Conservation (phyloP, 2,113 vertebrate genomes). For the Albula glossodonta region DNA sequence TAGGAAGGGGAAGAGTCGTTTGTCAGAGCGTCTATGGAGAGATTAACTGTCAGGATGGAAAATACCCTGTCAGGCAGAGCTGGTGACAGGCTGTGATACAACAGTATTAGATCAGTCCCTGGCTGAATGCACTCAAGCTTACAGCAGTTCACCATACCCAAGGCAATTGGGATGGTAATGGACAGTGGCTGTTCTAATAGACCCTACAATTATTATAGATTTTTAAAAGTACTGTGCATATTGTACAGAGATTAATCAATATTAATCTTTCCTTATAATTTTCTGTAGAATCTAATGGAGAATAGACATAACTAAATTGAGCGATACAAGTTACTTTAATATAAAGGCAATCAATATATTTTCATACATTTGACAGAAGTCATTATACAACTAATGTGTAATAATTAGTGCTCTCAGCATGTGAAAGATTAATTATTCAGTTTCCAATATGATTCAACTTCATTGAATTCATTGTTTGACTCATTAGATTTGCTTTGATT, state of each 20-base stretch:
- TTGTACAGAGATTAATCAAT: conserved; percentile 6
- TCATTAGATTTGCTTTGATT: not conserved
- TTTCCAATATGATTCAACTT: not conserved
- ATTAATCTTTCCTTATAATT: not conserved
- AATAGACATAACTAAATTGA: not conserved
- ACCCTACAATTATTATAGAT: conserved; percentile 4
- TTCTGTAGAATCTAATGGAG: not conserved
- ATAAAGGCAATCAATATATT: not conserved
- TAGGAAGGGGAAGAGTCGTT: conserved; percentile 30
- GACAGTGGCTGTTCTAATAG: conserved; percentile 9
- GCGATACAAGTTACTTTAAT: not conserved
- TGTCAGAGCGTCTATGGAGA: conserved; percentile 44
- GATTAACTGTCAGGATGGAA: conserved; percentile 51
- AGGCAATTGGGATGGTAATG: not conserved
- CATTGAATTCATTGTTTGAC: conserved; percentile 3
- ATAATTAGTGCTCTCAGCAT: not conserved
- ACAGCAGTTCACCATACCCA: not conserved
- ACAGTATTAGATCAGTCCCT: conserved; percentile 38
- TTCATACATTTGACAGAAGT: not conserved
- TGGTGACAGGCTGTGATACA: conserved; percentile 39
- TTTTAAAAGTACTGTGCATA: not conserved
- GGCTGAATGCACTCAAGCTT: conserved; percentile 25
- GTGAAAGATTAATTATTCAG: not conserved
- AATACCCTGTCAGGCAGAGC: conserved; percentile 36
- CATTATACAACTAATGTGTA: not conserved